Evolutionary conservation across 2,888 invertebrate genomes (phyloP).

Genomic region (Chrysolina oricalcia): DNA sequence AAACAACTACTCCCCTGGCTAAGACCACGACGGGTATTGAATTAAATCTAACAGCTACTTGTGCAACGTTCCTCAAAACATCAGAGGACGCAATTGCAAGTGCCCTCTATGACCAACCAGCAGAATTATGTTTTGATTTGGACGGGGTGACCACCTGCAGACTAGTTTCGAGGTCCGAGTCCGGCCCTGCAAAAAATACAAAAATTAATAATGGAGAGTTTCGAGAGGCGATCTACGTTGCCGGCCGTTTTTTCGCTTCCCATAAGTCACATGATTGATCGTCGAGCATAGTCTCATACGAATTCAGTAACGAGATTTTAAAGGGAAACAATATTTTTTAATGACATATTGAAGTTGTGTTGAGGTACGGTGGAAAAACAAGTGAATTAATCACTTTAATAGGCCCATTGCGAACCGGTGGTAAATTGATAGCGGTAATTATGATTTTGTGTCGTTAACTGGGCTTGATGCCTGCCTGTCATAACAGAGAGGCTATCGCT

Average conservation of each 20-base stretch:
- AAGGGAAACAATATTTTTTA: slow-evolving; percentile 66
- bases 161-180: too few relatives aligned
- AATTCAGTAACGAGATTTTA: slow-evolving; percentile 61
- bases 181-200: neutral
- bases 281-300: slow-evolving; percentile 54
- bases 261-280: slow-evolving; percentile 57
- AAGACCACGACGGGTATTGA: too few relatives aligned
- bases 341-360: slow-evolving; percentile 66
- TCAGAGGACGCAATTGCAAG: too few relatives aligned
- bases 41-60: too few relatives aligned
- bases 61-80: too few relatives aligned
- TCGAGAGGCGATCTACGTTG: neutral
- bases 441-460: slow-evolving; percentile 69
- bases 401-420: slow-evolving; percentile 66
- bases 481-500: slow-evolving; percentile 62
- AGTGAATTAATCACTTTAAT: slow-evolving; percentile 70
- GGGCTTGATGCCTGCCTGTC: slow-evolving; percentile 65
- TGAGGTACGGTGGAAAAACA: slow-evolving; percentile 64
- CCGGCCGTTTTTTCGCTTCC: slow-evolving; percentile 28
- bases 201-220: neutral
- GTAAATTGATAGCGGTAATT: slow-evolving; percentile 69
- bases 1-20: too few relatives aligned
- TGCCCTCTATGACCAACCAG: too few relatives aligned
- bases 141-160: too few relatives aligned
- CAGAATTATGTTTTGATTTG: too few relatives aligned